Conservation (phyloP, 2,797 vertebrate genomes). For the Peromyscus eremicus region DNA sequence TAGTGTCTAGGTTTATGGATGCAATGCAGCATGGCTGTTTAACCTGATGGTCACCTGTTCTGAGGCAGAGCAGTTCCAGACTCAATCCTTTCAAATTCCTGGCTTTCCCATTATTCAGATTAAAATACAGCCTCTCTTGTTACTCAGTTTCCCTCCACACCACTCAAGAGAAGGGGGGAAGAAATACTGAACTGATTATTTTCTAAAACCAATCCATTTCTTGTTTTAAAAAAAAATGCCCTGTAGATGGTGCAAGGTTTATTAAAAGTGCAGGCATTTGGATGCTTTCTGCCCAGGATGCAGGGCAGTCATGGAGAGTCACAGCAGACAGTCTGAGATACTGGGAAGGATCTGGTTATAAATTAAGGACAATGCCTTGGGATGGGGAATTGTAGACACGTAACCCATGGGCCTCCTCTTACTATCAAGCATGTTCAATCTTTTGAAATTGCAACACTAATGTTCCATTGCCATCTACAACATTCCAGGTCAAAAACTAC, state of each 20-base stretch:
- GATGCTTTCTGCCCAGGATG: neutral
- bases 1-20: neutral
- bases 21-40: neutral
- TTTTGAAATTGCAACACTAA: neutral
- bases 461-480: neutral
- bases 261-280: neutral
- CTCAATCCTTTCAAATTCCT: neutral
- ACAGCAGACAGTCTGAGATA: rapidly evolving
- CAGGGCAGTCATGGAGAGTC: neutral
- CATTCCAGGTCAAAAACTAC: neutral
- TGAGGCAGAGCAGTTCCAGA: neutral
- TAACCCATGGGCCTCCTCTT: neutral
- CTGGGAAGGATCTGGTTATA: neutral
- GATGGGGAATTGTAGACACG: neutral
- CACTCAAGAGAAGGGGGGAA: conserved; percentile 21
- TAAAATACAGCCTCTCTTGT: neutral
- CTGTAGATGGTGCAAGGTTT: neutral
- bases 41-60: neutral
- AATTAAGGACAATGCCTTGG: neutral
- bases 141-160: neutral
- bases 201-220: neutral
- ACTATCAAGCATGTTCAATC: neutral
- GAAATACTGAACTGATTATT: neutral
- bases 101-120: neutral
- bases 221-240: too few species aligned